Conservation (phyloP, 2,797 vertebrate genomes). For the Petrocephalus sullivani region DNA sequence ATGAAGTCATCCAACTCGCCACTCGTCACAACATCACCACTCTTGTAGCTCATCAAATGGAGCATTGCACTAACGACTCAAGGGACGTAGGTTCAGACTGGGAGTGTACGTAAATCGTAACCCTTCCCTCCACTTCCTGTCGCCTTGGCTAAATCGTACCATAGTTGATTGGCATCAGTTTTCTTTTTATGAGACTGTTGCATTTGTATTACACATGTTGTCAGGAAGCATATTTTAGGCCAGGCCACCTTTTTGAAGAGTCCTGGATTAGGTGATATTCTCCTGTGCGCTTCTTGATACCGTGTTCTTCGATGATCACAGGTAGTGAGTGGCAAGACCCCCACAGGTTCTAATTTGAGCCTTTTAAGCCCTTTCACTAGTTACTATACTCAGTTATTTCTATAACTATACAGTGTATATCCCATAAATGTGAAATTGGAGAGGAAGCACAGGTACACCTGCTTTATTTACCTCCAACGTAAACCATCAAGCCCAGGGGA, state of each 20-base stretch:
- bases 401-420: not conserved
- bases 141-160: not conserved
- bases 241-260: not conserved
- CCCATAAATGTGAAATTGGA: not conserved
- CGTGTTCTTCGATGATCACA: not conserved
- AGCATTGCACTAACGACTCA: not conserved
- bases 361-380: not conserved
- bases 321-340: not conserved
- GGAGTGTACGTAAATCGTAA: not conserved
- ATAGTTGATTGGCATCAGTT: not conserved
- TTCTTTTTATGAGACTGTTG: not conserved
- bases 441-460: not conserved
- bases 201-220: not conserved
- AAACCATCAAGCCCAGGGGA: not conserved
- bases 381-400: not conserved
- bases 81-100: not conserved
- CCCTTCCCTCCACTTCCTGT: not conserved
- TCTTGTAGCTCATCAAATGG: not conserved
- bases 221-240: not conserved
- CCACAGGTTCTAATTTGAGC: not conserved
- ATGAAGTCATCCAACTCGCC: too few species aligned
- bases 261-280: not conserved
- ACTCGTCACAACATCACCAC: not conserved
- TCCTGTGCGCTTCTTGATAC: not conserved
- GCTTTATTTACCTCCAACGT: not conserved